These are phyloP conservation scores for Stichopus horrens DNA, from an alignment of 53 echinoderm and acorn worm species.

Conservation along the genomic window DNA sequence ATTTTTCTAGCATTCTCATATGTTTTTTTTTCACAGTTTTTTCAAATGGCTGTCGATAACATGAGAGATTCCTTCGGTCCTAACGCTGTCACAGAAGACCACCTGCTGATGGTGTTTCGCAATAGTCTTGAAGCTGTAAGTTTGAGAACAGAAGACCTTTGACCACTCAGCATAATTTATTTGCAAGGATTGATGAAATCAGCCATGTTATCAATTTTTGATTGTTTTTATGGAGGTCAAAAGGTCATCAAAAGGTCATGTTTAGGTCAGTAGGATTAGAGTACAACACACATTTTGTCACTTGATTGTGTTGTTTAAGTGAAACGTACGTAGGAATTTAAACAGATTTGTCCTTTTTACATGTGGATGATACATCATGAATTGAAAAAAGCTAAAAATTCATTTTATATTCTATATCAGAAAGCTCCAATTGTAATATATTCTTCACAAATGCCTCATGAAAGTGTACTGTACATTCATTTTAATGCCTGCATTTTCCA, in stretches of 20 bases:
- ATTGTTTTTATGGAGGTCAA: no score
- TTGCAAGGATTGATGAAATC: no score
- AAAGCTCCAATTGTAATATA: no score
- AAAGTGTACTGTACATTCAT: no score
- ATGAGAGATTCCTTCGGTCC: constrained; percentile 86
- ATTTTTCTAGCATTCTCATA: neutral
- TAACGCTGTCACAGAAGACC: constrained; percentile 86
- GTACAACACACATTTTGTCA: no score
- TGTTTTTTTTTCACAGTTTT: constrained; percentile 59
- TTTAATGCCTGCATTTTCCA: no score
- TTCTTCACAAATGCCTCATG: no score
- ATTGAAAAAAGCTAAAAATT: neutral
- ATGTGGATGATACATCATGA: neutral
- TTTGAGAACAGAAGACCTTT: neutral
- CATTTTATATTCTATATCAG: neutral
- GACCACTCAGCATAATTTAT: no score
- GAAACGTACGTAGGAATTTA: neutral
- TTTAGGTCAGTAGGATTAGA: no score
- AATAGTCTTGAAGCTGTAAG: constrained; percentile 87
- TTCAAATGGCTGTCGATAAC: constrained; percentile 95
- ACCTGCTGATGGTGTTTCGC: constrained; percentile 79
- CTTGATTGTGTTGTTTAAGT: no score
- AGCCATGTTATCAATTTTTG: no score
- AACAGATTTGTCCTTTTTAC: neutral
- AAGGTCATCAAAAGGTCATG: no score